Evolutionary conservation across 2,888 invertebrate genomes (phyloP).

Genomic region (Nysson spinosus): DNA sequence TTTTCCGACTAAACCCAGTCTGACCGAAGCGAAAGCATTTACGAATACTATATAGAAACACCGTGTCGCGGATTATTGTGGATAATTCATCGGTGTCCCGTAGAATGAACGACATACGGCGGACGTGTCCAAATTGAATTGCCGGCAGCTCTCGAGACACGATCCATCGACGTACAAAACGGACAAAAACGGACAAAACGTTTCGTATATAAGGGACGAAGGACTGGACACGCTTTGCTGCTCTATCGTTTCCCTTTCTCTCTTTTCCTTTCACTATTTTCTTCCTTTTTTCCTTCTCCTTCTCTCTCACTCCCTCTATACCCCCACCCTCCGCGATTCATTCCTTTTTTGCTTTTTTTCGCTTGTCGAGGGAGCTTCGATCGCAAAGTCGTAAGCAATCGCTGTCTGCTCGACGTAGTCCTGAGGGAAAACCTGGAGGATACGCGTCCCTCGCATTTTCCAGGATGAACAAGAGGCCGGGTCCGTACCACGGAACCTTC

Average conservation of each 20-base stretch:
- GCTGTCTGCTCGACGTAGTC: slow-evolving; percentile 28
- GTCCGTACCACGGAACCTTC: slow-evolving; percentile 2
- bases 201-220: slow-evolving; percentile 3
- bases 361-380: slow-evolving; percentile 10
- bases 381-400: slow-evolving; percentile 37
- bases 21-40: background rate
- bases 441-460: slow-evolving; percentile 32
- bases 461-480: background rate
- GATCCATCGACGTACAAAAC: slow-evolving; percentile 21
- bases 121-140: slow-evolving; percentile 30
- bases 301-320: too few species aligned
- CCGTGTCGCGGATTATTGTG: slow-evolving; percentile 22
- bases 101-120: slow-evolving; percentile 11
- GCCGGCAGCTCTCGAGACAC: slow-evolving; percentile 13
- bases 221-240: slow-evolving; percentile 1
- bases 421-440: slow-evolving; percentile 27
- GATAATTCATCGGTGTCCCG: slow-evolving; percentile 36
- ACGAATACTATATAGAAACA: background rate
- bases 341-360: background rate
- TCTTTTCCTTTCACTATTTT: background rate
- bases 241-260: background rate
- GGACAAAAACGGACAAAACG: slow-evolving; percentile 15
- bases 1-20: slow-evolving; percentile 1
- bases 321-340: too few species aligned
- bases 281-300: background rate